Base-by-base conservation (phyloP, 2,888 invertebrate species). In the Dioctria rufipes region DNA sequence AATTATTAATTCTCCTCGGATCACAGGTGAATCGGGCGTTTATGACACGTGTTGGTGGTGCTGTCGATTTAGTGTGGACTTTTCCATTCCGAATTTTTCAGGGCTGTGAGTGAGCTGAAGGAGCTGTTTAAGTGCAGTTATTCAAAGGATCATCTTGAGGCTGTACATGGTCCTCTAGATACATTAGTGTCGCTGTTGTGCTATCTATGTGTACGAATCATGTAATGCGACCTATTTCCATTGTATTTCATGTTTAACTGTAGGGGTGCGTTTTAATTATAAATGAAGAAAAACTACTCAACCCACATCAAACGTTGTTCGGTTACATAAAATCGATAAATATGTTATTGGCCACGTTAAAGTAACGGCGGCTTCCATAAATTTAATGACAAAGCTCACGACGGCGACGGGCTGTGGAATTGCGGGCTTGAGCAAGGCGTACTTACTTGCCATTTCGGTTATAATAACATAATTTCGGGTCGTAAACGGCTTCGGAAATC, bases 271-370 rank as follows among this genome's bases (percentile, higher is more conserved):
- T 82, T 83, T 84, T 83, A 84, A 84, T 83, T 82, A 83, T 84
- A 84, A 83, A 83, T 84, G 83, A 84, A 83, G 83, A 84, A 84
- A 83, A 83, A 83, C 81, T 83, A 82, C 83, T 83, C 83, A 84
- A 83, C 83, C 82, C 83, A 82, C 83, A 83, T 83, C 83, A 82
- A 83, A 51, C 46, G 54, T 46, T 40, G 77, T 77, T 77, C 63
- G 37, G 63, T 49, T 77, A 63, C 77, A 77, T 63, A 77, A 77
- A 77, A 77, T 77, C 77, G 77, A 77, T 77, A 77, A 46, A 63
- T 43, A 63, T 49, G 49, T 49, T 63, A 77, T 49, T 77, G 49
- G 40, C 46, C 46, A 63, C 61, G 77, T 63, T 61, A 77, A 77
- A 77, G 39, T 63, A 63, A 46, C 49, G 46, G 2, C 37, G 60